Conservation (phyloP, 1,140 invertebrate species). For the Zaprionus gabonicus region DNA sequence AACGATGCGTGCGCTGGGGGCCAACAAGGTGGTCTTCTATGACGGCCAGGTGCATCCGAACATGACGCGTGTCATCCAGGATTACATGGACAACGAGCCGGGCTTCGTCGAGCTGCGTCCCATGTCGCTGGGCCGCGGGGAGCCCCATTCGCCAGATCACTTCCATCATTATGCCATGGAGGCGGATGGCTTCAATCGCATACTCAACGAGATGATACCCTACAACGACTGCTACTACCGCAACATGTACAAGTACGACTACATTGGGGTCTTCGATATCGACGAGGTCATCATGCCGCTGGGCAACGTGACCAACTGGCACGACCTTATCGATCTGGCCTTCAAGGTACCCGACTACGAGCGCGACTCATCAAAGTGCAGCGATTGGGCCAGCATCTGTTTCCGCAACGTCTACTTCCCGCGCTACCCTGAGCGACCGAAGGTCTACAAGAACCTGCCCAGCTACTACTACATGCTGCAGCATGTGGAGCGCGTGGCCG, state of each 20-base stretch:
- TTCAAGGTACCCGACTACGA: slow-evolving; percentile 49
- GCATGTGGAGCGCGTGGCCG: slow-evolving; percentile 64
- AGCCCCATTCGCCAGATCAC: slow-evolving; percentile 87
- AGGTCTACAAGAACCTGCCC: slow-evolving; percentile 56
- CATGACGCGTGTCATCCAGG: slow-evolving; percentile 91
- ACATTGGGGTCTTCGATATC: slow-evolving; percentile 90
- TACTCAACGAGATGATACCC: slow-evolving; percentile 91
- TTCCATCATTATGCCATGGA: slow-evolving; percentile 86
- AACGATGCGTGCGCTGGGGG: slow-evolving; percentile 92
- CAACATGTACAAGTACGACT: slow-evolving; percentile 91
- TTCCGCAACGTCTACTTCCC: slow-evolving; percentile 72
- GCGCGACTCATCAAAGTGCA: slow-evolving; percentile 23
- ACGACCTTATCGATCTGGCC: slow-evolving; percentile 53
- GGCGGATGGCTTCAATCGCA: slow-evolving; percentile 50
- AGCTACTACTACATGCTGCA: slow-evolving; percentile 77
- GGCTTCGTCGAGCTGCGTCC: slow-evolving; percentile 87
- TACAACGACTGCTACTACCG: slow-evolving; percentile 94
- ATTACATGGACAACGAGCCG: slow-evolving; percentile 44
- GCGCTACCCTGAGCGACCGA: slow-evolving; percentile 54
- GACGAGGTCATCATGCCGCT: slow-evolving; percentile 92
- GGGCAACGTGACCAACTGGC: slow-evolving; percentile 85
- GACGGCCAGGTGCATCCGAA: slow-evolving; percentile 95
- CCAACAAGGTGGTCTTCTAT: slow-evolving; percentile 96
- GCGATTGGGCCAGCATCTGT: slow-evolving; percentile 63
- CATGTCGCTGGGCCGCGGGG: slow-evolving; percentile 88